Evolutionary conservation across 2,113 vertebrate species (phyloP).

Genomic region (Erythrocercus mccallii): DNA sequence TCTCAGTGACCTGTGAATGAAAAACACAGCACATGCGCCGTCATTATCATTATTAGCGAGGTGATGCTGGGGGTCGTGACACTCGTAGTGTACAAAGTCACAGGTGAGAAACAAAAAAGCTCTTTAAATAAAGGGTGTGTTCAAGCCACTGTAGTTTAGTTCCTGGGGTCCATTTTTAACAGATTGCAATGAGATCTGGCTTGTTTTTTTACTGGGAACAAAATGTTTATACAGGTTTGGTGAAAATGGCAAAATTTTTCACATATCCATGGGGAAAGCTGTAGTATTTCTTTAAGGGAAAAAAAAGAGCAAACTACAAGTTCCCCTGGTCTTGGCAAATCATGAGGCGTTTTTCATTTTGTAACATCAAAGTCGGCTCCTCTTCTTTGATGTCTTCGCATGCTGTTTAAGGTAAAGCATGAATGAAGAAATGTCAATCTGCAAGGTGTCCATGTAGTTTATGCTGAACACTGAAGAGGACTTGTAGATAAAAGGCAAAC

Average conservation of each 20-base stretch:
- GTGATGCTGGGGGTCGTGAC: not conserved
- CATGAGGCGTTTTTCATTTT: conserved; percentile 92
- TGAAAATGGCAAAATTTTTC: conserved; percentile 31
- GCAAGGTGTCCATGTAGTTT: conserved; percentile 97
- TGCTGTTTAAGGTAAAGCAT: conserved; percentile 98
- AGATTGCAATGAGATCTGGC: not conserved
- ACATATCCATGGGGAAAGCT: conserved; percentile 52
- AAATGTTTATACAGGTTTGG: not conserved
- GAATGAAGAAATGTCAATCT: conserved; percentile 97
- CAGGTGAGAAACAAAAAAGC: not conserved
- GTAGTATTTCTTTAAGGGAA: conserved; percentile 55
- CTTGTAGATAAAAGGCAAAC: conserved; percentile 94
- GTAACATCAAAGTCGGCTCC: conserved; percentile 89
- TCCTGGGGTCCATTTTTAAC: not conserved
- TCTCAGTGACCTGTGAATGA: not conserved
- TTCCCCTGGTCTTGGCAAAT: conserved; percentile 91
- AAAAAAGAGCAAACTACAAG: conserved; percentile 80
- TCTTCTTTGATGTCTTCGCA: conserved; percentile 92
- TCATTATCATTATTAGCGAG: not conserved
- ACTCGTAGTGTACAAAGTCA: not conserved
- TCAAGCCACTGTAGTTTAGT: not conserved
- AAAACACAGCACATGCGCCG: not conserved
- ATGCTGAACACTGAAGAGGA: conserved; percentile 89
- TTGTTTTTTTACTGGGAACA: not conserved
- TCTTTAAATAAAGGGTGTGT: not conserved